phyloP scores from a whole-genome alignment of 1,140 invertebrate genomes.

The Diploscapter pachys region DNA sequence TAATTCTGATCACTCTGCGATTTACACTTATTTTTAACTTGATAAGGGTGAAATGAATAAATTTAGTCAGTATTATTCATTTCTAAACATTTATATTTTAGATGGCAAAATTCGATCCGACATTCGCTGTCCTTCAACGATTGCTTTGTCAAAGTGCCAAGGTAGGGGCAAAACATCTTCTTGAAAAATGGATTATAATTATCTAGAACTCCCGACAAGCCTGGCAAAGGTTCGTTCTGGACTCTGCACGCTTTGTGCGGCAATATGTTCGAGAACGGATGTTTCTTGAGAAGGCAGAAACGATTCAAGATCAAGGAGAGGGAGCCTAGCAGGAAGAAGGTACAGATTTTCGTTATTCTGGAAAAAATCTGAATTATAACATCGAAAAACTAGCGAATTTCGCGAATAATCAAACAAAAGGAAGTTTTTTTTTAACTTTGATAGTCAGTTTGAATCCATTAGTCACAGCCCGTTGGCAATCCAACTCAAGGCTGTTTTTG shows the following conservation, averaged over 20 bases:
- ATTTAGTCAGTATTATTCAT: no score
- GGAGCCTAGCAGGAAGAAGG: constrained; percentile 39
- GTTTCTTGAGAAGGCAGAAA: constrained; percentile 92
- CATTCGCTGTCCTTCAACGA: constrained; percentile 94
- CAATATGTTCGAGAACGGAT: constrained; percentile 99
- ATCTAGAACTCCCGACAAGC: constrained; percentile 85
- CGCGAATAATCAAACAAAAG: no score
- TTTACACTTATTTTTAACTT: no score
- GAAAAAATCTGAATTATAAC: no score
- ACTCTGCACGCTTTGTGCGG: constrained; percentile 95
- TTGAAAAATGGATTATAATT: constrained; percentile 5
- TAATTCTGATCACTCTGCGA: no score
- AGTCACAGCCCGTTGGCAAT: no score
- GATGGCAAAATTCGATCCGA: constrained; percentile 96
- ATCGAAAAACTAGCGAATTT: no score
- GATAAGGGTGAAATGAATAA: no score
- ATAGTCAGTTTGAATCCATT: no score
- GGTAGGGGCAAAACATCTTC: constrained; percentile 29
- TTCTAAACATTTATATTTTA: no score
- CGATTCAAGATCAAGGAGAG: constrained; percentile 74
- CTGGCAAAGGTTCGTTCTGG: constrained; percentile 93
- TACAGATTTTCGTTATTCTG: constrained; percentile 1
- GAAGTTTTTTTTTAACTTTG: no score
- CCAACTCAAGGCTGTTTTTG: not conserved
- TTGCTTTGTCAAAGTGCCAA: constrained; percentile 96